Conservation (phyloP, 2,113 vertebrate species). For the Sclerurus mexicanus region DNA sequence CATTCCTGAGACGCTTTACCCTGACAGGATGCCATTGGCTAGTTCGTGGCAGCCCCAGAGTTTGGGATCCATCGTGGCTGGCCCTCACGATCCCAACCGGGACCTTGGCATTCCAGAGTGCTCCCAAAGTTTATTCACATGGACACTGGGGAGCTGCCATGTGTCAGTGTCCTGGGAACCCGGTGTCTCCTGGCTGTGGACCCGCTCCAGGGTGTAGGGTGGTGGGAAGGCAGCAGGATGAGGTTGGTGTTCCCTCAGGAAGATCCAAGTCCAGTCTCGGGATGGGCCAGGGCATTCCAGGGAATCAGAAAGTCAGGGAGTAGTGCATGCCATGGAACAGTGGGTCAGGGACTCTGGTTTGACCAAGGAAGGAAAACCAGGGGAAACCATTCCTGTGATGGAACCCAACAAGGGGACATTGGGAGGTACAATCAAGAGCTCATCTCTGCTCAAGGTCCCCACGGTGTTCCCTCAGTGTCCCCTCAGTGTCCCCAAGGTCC, state of each 20-base stretch:
- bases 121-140: not conserved
- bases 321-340: rapidly evolving
- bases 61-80: rapidly evolving
- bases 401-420: rapidly evolving
- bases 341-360: not conserved
- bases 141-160: not conserved
- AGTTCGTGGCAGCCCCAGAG: not conserved
- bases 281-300: rapidly evolving
- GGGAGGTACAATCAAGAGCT: not conserved
- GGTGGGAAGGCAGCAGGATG: not conserved
- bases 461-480: not conserved
- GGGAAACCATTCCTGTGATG: not conserved
- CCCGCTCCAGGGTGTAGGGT: rapidly evolving
- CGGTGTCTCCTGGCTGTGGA: not conserved
- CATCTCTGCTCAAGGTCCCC: not conserved
- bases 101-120: not conserved
- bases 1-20: rapidly evolving
- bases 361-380: not conserved
- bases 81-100: not conserved
- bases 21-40: rapidly evolving
- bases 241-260: rapidly evolving
- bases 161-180: rapidly evolving
- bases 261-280: not conserved
- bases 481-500: no score
- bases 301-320: not conserved